Percentiles rank a stretch among this genome's conserved stretches.
Conservation (phyloP, 37 sponge, comb jelly and placozoan genomes). For the Ephydatia muelleri region DNA sequence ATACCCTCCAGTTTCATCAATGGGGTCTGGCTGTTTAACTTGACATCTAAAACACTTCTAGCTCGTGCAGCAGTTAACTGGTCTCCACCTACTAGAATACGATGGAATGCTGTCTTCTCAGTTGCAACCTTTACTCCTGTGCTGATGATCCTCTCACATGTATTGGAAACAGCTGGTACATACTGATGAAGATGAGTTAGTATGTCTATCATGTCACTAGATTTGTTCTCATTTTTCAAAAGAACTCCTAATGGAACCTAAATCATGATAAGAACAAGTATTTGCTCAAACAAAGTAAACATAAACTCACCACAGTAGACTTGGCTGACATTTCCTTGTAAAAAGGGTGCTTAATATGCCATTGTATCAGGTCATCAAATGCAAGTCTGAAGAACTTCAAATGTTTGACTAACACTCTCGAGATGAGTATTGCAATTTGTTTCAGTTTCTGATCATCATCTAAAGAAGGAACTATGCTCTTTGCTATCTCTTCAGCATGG, state of each 20-base stretch:
- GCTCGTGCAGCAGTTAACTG: constrained; percentile 27
- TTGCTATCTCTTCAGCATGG: not conserved
- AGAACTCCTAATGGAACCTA: constrained; percentile 12
- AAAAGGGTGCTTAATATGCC: too few species aligned
- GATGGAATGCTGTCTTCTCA: not conserved
- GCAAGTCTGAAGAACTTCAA: not conserved
- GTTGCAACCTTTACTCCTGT: not conserved
- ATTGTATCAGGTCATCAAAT: constrained; percentile 4
- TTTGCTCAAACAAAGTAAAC: not conserved
- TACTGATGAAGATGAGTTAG: constrained; percentile 17
- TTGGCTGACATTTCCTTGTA: constrained; percentile 12
- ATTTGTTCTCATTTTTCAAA: constrained; percentile 23
- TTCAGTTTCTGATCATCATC: not conserved
- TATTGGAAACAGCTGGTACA: not conserved
- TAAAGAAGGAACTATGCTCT: constrained; percentile 5
- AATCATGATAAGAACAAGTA: not conserved
- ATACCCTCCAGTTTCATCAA: constrained; percentile 9
- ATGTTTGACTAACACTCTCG: constrained; percentile 5
- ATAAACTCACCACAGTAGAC: constrained; percentile 17
- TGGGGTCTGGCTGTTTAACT: not conserved
- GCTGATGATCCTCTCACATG: not conserved
- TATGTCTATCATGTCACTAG: constrained; percentile 18
- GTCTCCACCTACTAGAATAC: constrained; percentile 15
- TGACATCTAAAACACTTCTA: not conserved
- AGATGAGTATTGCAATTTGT: not conserved